Percentiles rank a stretch among this genome's conserved stretches.
Conservation (phyloP, 2,888 invertebrate species). For the Invenusta paracnida region DNA sequence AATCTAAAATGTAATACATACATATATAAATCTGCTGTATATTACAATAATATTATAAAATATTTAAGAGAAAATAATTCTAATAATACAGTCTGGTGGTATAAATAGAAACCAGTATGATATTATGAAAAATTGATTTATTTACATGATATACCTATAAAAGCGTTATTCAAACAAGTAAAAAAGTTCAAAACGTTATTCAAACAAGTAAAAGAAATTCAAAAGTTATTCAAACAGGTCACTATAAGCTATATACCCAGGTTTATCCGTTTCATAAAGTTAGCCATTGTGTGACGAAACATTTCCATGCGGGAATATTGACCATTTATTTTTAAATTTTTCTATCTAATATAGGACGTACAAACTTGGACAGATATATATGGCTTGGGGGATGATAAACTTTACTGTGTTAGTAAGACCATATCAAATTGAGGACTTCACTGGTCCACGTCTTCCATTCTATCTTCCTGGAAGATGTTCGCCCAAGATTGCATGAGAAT, state of each 20-base stretch:
- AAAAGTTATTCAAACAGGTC: too few relatives aligned
- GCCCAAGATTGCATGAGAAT: not conserved
- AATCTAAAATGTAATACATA: too few relatives aligned
- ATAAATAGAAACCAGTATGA: not conserved
- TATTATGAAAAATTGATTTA: not conserved
- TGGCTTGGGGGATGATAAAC: not conserved
- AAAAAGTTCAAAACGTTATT: not conserved
- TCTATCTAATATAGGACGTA: not conserved
- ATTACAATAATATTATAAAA: too few relatives aligned
- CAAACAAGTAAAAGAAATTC: not conserved
- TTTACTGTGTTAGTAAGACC: too few relatives aligned
- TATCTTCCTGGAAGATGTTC: not conserved
- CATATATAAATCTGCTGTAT: too few relatives aligned
- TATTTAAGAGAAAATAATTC: too few relatives aligned
- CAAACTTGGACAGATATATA: not conserved
- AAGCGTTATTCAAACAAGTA: not conserved
- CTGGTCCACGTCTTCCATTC: not conserved
- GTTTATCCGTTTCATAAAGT: too few relatives aligned
- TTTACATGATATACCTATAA: not conserved
- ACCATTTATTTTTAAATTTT: not conserved
- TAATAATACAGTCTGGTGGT: too few relatives aligned
- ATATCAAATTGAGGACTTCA: too few relatives aligned
- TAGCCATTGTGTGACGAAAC: not conserved
- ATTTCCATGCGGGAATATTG: not conserved
- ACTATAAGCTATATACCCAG: too few relatives aligned